A percentile compares a stretch with the other conserved stretches of the same genome.
Evolutionary conservation across 2,888 invertebrate genomes (phyloP).

Genomic region (Leptura quadrifasciata): DNA sequence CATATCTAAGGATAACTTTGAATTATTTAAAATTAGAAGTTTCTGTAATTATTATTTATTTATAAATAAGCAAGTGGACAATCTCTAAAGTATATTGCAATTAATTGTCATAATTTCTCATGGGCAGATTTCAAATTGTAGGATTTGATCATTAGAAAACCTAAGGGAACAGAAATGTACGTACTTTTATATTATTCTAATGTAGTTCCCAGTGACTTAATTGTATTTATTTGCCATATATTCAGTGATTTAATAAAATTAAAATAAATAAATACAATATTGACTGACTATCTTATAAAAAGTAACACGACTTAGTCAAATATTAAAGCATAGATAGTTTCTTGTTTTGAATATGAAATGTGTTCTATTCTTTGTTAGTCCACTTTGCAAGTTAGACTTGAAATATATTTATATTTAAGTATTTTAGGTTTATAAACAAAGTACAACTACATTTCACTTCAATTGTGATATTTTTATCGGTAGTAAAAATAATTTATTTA

Average conservation of each 20-base stretch:
- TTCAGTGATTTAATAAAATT: too few relatives aligned
- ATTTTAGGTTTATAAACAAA: conserved; percentile 24
- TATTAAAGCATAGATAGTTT: too few relatives aligned
- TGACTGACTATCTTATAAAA: too few relatives aligned
- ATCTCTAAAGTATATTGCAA: not conserved
- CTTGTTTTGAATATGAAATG: too few relatives aligned
- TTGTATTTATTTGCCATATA: too few relatives aligned
- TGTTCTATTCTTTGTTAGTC: not conserved
- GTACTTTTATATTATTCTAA: too few relatives aligned
- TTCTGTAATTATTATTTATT: not conserved
- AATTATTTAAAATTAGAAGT: not conserved
- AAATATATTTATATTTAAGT: conserved; percentile 5
- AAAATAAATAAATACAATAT: too few relatives aligned
- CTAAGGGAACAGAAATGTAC: too few relatives aligned
- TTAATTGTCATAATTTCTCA: too few relatives aligned
- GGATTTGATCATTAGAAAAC: not conserved
- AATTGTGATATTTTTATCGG: conserved; percentile 56
- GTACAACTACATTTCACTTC: conserved; percentile 46
- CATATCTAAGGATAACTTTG: not conserved
- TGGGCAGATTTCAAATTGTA: not conserved
- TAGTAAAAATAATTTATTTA: conserved; percentile 20
- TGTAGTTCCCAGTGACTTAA: too few relatives aligned
- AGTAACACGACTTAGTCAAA: too few relatives aligned
- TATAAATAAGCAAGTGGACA: not conserved
- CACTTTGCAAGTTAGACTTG: not conserved